These are phyloP conservation scores for Bucorvus abyssinicus DNA, from an alignment of 2,797 vertebrate species.

Conservation along the genomic window DNA sequence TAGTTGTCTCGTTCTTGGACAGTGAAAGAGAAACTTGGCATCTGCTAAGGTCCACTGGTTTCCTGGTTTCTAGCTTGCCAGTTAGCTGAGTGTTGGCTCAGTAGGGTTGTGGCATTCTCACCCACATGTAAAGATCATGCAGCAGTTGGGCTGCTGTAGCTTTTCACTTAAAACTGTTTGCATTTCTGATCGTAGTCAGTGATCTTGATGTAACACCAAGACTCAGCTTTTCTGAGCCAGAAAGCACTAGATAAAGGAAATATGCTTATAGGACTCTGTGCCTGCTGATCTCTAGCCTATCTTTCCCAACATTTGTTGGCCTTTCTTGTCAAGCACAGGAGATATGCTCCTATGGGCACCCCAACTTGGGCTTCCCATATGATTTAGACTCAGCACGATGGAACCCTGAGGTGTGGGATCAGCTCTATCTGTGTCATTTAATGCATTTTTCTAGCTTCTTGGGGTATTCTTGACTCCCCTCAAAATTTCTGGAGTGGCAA, in stretches of 20 bases:
- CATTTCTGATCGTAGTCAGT: not conserved
- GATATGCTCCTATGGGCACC: not conserved
- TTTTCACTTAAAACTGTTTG: not conserved
- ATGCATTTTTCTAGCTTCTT: not conserved
- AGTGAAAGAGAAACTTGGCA: not conserved
- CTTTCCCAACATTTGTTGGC: not conserved
- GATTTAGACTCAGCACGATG: not conserved
- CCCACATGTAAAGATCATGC: not conserved
- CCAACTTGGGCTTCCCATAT: not conserved
- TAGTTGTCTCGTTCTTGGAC: not conserved
- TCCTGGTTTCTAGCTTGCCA: not conserved
- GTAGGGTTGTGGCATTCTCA: not conserved
- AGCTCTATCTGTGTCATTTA: not conserved
- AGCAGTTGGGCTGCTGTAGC: not conserved
- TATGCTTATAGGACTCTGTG: not conserved
- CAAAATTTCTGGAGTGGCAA: not conserved
- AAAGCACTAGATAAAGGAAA: not conserved
- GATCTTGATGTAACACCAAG: not conserved
- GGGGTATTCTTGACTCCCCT: not conserved
- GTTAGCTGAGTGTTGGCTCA: not conserved
- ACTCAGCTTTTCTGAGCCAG: not conserved
- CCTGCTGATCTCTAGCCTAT: not conserved
- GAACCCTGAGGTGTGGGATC: not conserved
- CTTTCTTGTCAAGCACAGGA: not conserved
- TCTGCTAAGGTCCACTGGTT: not conserved